A percentile compares a stretch with the other conserved stretches of the same genome.
Evolutionary conservation across 2,113 vertebrate genomes (phyloP).

Genomic region (Fulica atra): DNA sequence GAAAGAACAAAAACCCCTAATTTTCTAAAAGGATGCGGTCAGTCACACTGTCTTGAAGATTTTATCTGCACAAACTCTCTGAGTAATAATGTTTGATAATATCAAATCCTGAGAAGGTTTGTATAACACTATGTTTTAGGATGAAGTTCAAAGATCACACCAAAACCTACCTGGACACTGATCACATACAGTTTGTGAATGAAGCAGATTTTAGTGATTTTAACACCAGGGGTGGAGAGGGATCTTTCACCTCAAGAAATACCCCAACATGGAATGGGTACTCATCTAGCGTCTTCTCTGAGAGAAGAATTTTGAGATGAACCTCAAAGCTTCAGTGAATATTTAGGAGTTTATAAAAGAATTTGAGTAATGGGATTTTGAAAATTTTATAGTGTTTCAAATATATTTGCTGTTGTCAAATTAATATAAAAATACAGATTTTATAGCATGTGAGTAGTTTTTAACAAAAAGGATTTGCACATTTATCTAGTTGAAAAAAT

Average conservation of each 20-base stretch:
- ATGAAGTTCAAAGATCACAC: neutral
- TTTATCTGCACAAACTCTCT: neutral
- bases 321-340: neutral
- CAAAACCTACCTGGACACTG: neutral
- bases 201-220: neutral
- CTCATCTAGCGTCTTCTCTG: neutral
- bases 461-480: neutral
- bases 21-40: neutral
- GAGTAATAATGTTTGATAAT: neutral
- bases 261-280: neutral
- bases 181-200: neutral
- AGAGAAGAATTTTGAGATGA: neutral
- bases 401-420: neutral
- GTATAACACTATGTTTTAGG: neutral
- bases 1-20: neutral
- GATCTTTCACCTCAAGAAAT: neutral
- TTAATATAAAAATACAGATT: neutral
- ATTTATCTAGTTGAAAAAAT: neutral
- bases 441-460: neutral
- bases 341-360: neutral
- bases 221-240: neutral
- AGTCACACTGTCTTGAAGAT: neutral
- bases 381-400: neutral
- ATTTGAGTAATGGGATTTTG: neutral
- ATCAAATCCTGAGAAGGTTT: neutral